phyloP scores from a whole-genome alignment of 2,113 vertebrate genomes.

The Notiomystis cincta region DNA sequence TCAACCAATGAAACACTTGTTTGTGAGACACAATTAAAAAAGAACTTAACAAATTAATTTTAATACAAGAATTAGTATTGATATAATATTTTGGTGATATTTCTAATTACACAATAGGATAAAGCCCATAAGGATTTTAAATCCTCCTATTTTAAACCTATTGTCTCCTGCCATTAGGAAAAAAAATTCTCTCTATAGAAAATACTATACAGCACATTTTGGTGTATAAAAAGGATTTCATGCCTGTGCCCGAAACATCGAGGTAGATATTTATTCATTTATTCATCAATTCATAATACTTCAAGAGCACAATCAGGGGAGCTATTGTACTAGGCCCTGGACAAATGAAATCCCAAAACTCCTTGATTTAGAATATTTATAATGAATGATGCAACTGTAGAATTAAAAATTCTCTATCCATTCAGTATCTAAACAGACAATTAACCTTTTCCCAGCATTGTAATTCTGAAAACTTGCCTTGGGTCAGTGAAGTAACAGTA shows the following conservation, averaged over 20 bases:
- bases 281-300: conserved; percentile 6
- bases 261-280: conserved; percentile 17
- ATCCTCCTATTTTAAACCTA: background rate
- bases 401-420: background rate
- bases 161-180: background rate
- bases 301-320: background rate
- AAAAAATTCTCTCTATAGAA: background rate
- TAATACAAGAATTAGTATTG: background rate
- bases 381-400: background rate
- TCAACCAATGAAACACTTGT: background rate
- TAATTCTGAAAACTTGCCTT: background rate
- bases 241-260: background rate
- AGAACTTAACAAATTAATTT: background rate
- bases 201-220: background rate
- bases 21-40: background rate
- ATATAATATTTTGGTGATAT: background rate
- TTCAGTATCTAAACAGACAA: background rate
- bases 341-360: background rate
- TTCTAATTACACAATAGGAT: background rate
- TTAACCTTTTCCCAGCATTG: background rate
- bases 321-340: background rate
- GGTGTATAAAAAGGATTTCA: background rate
- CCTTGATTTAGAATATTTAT: background rate
- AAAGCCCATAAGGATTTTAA: background rate
- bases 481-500: background rate